Base-by-base conservation (phyloP, 2,888 invertebrate genomes). In the Meandrusa payeni region DNA sequence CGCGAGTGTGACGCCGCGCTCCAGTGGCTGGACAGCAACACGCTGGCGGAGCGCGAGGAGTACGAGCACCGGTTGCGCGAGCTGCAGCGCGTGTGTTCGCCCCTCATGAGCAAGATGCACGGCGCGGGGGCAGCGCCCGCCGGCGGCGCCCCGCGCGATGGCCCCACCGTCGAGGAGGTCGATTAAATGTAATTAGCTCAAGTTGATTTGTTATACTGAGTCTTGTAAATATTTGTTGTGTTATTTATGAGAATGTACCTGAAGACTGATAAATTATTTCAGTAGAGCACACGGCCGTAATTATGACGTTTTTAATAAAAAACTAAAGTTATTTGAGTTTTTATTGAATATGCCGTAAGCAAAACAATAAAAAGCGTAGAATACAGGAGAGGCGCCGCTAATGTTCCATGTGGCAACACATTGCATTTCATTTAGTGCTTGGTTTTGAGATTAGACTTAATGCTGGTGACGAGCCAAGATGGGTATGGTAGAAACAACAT, bases 11-110 rank as follows among this genome's bases (percentile, higher is more conserved):
- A 90, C 0, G 91, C 91, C 32, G 87, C 90, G 19, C 71, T 94
- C 34, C 86, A 81, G 39, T 94, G 94, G 94, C 72, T 95, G 51
- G 94, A 94, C 64, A 74, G 79, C 61, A 93, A 91, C 77, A 88
- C 80, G 7, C 73, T 86, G 59, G 93, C 90, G 7, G 92, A 90
- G 38, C 90, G 89, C 63, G 92, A 89, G 11, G 92, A 91, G 65
- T 91, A 87, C 57, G 90, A 92, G 45, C 85, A 90, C 55, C 88
- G 83, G 55, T 58, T 90, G 56, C 87, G 90, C 56, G 91, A 92
- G 37, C 28, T 93, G 27, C 90, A 90, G 57, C 74, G 78, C 27
- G 70, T 80, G 1, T 91, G 91, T 60, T 87, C 63, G 66, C 92
- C 89, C 0, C 57, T 89, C 28, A 89, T 90, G 90, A 80, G 72